phyloP scores from a whole-genome alignment of 2,797 vertebrate species.

The Parotocinclus haroldoi region DNA sequence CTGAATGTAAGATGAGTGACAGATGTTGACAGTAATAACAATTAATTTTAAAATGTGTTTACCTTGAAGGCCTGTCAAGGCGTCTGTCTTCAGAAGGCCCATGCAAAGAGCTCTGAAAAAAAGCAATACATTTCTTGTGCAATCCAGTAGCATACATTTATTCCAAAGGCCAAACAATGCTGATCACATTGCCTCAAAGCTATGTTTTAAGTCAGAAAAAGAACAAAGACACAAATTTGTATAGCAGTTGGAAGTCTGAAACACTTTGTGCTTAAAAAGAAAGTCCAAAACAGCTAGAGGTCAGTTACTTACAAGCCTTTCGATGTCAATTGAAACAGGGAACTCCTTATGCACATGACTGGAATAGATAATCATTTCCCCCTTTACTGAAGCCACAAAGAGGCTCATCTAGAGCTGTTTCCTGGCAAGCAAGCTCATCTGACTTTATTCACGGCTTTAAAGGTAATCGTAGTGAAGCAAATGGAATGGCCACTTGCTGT shows the following conservation, averaged over 20 bases:
- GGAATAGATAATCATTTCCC: conserved; percentile 49
- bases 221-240: too few species aligned
- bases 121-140: background rate
- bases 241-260: too few species aligned
- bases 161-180: background rate
- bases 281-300: conserved; percentile 10
- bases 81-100: conserved; percentile 41
- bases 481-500: conserved; percentile 40
- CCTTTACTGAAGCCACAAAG: conserved; percentile 32
- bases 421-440: conserved; percentile 19
- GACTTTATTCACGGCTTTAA: conserved; percentile 41
- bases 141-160: background rate
- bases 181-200: background rate
- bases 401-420: conserved; percentile 15
- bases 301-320: conserved; percentile 49
- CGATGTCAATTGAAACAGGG: conserved; percentile 52
- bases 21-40: background rate
- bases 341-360: conserved; percentile 54
- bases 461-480: conserved; percentile 39
- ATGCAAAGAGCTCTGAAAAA: conserved; percentile 49
- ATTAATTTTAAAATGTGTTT: conserved; percentile 3
- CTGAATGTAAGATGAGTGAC: too few species aligned
- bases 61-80: conserved; percentile 50
- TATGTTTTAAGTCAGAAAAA: background rate
- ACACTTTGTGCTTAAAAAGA: background rate